Base-by-base conservation (phyloP, 92 coral and sea anemone species). In the Epizoanthus illoricatus region DNA sequence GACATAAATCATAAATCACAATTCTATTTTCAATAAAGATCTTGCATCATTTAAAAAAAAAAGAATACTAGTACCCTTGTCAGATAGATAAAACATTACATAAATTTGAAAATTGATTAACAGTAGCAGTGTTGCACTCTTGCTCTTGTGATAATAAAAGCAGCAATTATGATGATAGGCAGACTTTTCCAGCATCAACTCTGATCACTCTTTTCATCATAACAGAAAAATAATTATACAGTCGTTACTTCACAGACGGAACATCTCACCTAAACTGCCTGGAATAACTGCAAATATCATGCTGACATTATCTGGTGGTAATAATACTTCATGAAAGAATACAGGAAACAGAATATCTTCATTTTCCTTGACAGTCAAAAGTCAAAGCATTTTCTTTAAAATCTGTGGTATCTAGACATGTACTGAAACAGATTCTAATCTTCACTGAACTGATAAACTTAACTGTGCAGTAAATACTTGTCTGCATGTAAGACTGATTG, bases 261-360 rank as follows among this genome's bases (percentile, higher is more conserved):
- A 68, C 39, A 2, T 68, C 52, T 71, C 33, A 19, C 13, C 59
- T 9, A 49, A 57, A 71, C 33, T n/a, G 23, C 21, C 33, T 47
- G 15, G 56, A 9, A 52, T 9, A 9, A 52, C 56, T 10, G 13
- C 56, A 52, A 52, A 6, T 52, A 52, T 3, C 56, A 52, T 52
- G 55, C 75, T 20, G 75, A 56, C 36, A 71, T 45, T 71, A 71
- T 71, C 56, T 47, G 52, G 23, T 49, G 56, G 56, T 52, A 52
- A 52, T 52, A 52, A 43, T 41, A 28, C 52, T 45, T 49, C 23
- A 71, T 16, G 13, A 12, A 71, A 2, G 47, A 71, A 71, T 68
- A 49, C 36, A 52, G 16, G 56, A 71, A 71, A 47, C 60, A 71
- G n/a, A 58, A 43, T 17, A 47, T 70, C 57, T 41, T 70, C 56